phyloP scores from a whole-genome alignment of 2,888 invertebrate species.

The Orthonevra nobilis region DNA sequence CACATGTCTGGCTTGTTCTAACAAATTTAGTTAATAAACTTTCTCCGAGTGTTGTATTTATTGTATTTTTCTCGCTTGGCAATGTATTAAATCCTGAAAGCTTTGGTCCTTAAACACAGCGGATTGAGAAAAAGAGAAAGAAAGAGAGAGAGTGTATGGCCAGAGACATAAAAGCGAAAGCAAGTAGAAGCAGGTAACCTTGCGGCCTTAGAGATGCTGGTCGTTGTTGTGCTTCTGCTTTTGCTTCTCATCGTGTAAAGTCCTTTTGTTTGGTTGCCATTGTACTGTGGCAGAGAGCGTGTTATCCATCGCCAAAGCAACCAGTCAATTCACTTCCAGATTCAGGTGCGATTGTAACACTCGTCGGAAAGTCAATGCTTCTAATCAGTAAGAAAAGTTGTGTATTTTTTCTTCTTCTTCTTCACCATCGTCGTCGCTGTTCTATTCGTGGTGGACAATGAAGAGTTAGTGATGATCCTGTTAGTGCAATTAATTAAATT shows the following conservation, averaged over 20 bases:
- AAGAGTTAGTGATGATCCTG: slow-evolving; percentile 31
- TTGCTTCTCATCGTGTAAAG: slow-evolving; percentile 50
- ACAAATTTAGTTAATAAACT: slow-evolving; percentile 33
- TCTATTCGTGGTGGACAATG: slow-evolving; percentile 34
- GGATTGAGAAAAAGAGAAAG: slow-evolving; percentile 2
- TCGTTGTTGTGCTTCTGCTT: slow-evolving; percentile 39
- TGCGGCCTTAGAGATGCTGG: slow-evolving; percentile 48
- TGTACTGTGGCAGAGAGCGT: slow-evolving; percentile 43
- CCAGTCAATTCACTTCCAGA: slow-evolving; percentile 53
- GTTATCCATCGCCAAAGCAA: slow-evolving; percentile 15
- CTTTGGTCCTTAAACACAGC: slow-evolving; percentile 17
- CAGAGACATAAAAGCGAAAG: slow-evolving; percentile 56
- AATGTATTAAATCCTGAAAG: slow-evolving; percentile 34
- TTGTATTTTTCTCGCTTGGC: slow-evolving; percentile 24
- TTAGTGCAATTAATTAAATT: slow-evolving; percentile 14
- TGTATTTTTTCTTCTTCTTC: slow-evolving; percentile 41
- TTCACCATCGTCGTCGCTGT: slow-evolving; percentile 9
- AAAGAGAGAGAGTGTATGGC: slow-evolving; percentile 36
- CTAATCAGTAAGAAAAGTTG: slow-evolving; percentile 37
- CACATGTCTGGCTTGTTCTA: slow-evolving; percentile 16
- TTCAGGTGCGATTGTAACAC: slow-evolving; percentile 59
- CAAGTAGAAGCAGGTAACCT: slow-evolving; percentile 48
- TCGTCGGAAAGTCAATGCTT: slow-evolving; percentile 62
- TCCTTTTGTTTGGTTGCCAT: slow-evolving; percentile 54
- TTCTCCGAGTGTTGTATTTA: slow-evolving; percentile 34